Evolutionary conservation across 1,140 invertebrate species (phyloP), one percentile per base, ranked within the genome.

Genomic region (Achatina immaculata): DNA sequence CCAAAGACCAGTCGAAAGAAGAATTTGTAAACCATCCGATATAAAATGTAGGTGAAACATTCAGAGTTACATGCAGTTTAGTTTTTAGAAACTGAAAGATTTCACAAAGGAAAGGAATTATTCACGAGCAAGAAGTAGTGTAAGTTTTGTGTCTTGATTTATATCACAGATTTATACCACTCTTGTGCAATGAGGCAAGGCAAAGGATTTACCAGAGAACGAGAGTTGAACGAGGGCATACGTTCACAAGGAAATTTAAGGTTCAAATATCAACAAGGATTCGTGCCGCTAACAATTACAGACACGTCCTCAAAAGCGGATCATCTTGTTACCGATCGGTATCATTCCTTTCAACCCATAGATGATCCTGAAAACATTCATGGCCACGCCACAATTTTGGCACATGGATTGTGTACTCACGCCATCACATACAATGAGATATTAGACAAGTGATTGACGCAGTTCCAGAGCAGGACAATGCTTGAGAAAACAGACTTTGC

Each of bases 361-460:
- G 68, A 40, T 69, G 68, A 69, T 69, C 68, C 38, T 73, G 71
- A 73, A 11, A 73, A 73, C 71, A 73, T 73, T 40, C 43, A 51
- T 31, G 36, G 42, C 71, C 24, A 34, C 43, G 42, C 28, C 42
- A 34, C 40, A 34, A 73, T 73, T 48, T 73, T 73, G 68, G 68
- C 68, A 69, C 68, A 42, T 69, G 21, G 16, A 19, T 11, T 73
- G 69, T 72, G 69, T 43, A 16, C 43, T 34, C 43, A 31, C 38
- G 40, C 38, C 11, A 16, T 11, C 21, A 51, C 9, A 45, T 34
- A 45, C 24, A 43, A 73, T 48, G 40, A 34, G n/a, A 73, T 73
- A 45, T 73, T 43, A 73, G 71, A 4, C 68, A 69, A 69, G 38
- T 69, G 38, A 38, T 69, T 69, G 68, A 69, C 68, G 42, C 68